These are phyloP conservation scores for Rhodophaea formosa DNA, from an alignment of 2,888 invertebrate species.

Conservation along the genomic window DNA sequence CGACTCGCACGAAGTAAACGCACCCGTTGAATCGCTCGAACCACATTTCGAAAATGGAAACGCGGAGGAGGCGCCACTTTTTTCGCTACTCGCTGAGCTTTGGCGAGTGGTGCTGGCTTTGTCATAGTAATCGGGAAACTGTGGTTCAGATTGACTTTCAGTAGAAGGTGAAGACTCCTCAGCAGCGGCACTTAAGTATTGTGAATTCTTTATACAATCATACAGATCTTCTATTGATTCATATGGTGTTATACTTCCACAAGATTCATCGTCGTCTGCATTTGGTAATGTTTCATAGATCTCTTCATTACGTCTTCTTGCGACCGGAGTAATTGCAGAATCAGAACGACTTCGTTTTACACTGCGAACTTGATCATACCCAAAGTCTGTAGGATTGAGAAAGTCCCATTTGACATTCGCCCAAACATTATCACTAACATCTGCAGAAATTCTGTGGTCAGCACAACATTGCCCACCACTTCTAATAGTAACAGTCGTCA, in stretches of 20 bases:
- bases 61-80: slow-evolving; percentile 73
- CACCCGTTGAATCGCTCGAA: slow-evolving; percentile 71
- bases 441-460: slow-evolving; percentile 74
- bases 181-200: slow-evolving; percentile 60
- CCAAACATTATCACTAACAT: slow-evolving; percentile 72
- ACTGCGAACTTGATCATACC: slow-evolving; percentile 69
- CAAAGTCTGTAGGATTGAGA: slow-evolving; percentile 70
- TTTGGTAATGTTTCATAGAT: slow-evolving; percentile 67
- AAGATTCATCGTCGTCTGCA: slow-evolving; percentile 64
- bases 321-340: slow-evolving; percentile 68
- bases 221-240: slow-evolving; percentile 77
- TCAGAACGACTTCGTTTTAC: slow-evolving; percentile 74
- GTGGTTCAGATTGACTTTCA: slow-evolving; percentile 69
- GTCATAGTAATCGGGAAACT: slow-evolving; percentile 68
- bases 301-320: slow-evolving; percentile 63
- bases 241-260: slow-evolving; percentile 73
- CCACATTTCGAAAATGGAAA: slow-evolving; percentile 78
- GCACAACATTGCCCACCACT: slow-evolving; percentile 67
- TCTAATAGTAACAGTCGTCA: slow-evolving; percentile 66
- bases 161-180: slow-evolving; percentile 71
- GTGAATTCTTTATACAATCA: slow-evolving; percentile 74
- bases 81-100: slow-evolving; percentile 72
- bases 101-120: slow-evolving; percentile 67
- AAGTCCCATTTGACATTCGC: slow-evolving; percentile 75
- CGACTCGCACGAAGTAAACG: slow-evolving; percentile 73